These are phyloP conservation scores for Atherinosoma microstoma DNA, from an alignment of 2,797 vertebrate species.

Conservation along the genomic window DNA sequence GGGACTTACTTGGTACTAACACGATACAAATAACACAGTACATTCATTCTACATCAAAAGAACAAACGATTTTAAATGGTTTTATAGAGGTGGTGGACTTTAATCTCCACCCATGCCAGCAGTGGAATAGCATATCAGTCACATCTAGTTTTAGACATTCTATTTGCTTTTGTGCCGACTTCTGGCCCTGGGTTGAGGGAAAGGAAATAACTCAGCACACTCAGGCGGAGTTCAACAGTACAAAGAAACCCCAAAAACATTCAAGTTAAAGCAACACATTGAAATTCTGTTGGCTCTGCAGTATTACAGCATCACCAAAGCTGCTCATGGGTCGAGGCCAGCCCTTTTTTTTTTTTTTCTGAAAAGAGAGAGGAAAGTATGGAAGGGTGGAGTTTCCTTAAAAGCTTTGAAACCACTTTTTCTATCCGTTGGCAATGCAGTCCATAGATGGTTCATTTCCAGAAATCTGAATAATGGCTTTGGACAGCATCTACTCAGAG, in stretches of 20 bases:
- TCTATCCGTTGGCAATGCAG: conserved; percentile 35
- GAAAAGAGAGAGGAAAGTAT: conserved; percentile 23
- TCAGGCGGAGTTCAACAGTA: conserved; percentile 57
- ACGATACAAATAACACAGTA: not conserved
- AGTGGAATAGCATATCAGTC: conserved; percentile 40
- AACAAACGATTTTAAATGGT: not conserved
- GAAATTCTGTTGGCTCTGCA: conserved; percentile 51
- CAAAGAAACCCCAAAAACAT: conserved; percentile 55
- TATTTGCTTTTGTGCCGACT: conserved; percentile 58
- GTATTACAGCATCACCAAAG: conserved; percentile 36
- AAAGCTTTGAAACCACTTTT: conserved; percentile 51
- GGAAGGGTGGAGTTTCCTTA: conserved; percentile 39
- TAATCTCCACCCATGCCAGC: conserved; percentile 9
- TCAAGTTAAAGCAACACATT: conserved; percentile 56
- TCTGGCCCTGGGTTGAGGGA: conserved; percentile 43
- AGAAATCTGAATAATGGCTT: conserved; percentile 66
- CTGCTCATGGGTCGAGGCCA: conserved; percentile 35
- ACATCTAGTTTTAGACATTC: conserved; percentile 54
- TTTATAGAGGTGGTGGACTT: not conserved
- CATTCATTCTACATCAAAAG: not conserved
- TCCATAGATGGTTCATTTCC: conserved; percentile 67
- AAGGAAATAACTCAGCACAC: conserved; percentile 57
- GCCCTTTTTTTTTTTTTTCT: conserved; percentile 23
- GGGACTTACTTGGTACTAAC: not conserved
- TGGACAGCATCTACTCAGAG: conserved; percentile 62